phyloP scores from a whole-genome alignment of 2,113 vertebrate genomes.

The Mungos mungo region DNA sequence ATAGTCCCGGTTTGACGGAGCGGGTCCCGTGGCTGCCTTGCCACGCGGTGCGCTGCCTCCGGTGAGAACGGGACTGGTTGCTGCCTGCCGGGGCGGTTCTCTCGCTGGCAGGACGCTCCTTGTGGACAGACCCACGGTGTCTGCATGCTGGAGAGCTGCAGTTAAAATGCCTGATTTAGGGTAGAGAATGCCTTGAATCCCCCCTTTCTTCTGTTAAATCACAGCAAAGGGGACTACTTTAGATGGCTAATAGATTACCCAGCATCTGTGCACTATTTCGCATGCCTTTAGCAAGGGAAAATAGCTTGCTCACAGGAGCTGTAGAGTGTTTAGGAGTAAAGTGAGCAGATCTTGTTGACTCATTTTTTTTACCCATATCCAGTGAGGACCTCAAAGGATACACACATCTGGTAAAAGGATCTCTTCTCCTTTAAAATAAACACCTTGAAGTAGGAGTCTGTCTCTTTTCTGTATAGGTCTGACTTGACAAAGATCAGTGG shows the following conservation, averaged over 20 bases:
- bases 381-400: neutral
- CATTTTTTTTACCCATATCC: neutral
- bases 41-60: neutral
- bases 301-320: neutral
- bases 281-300: neutral
- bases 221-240: conserved; percentile 10
- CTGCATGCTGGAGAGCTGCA: neutral
- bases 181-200: neutral
- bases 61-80: neutral
- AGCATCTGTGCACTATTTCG: neutral
- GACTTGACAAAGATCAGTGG: neutral
- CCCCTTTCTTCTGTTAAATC: conserved; percentile 46
- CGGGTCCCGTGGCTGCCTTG: accelerated
- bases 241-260: neutral
- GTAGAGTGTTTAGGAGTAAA: neutral
- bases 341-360: neutral
- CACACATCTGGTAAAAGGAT: neutral
- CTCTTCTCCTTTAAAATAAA: neutral
- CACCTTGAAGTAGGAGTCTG: neutral
- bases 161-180: conserved; percentile 28
- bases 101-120: neutral
- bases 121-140: neutral
- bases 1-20: neutral
- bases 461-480: neutral
- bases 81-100: neutral